Evolutionary conservation across 2,888 invertebrate species (phyloP), one percentile per base, ranked within the genome.

Genomic region (Nasonia oneida): DNA sequence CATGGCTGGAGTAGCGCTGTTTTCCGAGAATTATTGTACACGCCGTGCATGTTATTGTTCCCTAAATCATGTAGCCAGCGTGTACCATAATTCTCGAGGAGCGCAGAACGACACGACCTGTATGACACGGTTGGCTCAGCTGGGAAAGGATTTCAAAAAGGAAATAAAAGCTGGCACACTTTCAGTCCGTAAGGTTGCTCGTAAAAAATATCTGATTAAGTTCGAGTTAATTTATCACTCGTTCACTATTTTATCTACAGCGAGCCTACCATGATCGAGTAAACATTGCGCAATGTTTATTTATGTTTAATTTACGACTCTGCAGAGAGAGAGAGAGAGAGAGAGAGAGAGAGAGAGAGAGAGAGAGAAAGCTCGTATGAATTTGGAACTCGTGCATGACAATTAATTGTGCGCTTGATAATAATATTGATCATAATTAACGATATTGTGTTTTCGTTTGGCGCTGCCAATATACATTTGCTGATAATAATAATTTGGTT

Each of bases 1-100:
- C 33, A 6, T 2, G 33, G 61, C 18, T 53, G 39, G 10, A 33
- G 18, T 47, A 42, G 42, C 75, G 5, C 14, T 29, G 4, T 47
- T 81, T 75, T 64, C 33, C 37, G 6, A 64, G 75, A 82, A 75
- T 75, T 67, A 75, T 75, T 50, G 50, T 75, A 23, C 50, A 64
- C n/a, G 29, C 47, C 12, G 47, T 50, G 64, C 75, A 82, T 75
- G 82, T 75, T 67, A 75, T 75, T 82, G 75, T 82, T 82, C 64
- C 75, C 82, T 82, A 75, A 82, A 82, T 82, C 82, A 82, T 53
- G 67, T 75, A 75, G 37, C 4, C 64, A 15, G 37, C 75, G 50
- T 50, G 67, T 67, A 37, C 23, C 75, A 82, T 82, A 82, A 82
- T 82, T 75, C 82, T 82, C 74, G 67, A 33, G 47, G 14, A 64